Conservation (phyloP, 2,113 vertebrate genomes). For the Accipiter cooperii region DNA sequence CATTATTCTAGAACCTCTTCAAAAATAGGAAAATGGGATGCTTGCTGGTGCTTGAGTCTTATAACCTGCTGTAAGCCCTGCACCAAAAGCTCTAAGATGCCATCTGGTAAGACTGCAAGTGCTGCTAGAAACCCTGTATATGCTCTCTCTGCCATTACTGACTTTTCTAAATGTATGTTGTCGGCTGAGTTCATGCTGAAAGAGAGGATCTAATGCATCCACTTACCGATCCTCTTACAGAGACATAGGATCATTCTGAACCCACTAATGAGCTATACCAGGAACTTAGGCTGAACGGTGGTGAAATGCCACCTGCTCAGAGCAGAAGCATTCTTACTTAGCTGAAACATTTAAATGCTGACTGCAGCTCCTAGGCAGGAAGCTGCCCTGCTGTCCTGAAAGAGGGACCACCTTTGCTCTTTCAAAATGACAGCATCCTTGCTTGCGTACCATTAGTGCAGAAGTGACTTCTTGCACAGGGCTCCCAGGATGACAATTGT, state of each 20-base stretch:
- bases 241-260: not conserved
- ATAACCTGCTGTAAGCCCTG: fast-evolving
- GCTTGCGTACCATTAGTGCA: not conserved
- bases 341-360: no score
- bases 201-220: not conserved
- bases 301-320: fast-evolving
- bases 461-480: not conserved
- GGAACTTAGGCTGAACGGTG: fast-evolving
- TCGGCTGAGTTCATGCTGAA: not conserved
- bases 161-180: not conserved
- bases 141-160: not conserved
- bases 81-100: not conserved
- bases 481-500: not conserved
- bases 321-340: not conserved
- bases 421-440: not conserved
- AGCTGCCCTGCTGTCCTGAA: not conserved
- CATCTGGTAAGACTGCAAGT: not conserved
- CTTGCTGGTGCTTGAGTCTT: not conserved
- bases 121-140: not conserved
- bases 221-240: not conserved
- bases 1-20: not conserved
- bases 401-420: not conserved
- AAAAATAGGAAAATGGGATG: not conserved
- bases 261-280: not conserved
- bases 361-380: not conserved